These are phyloP conservation scores for Candoia aspera DNA, from an alignment of 2,113 vertebrate species.

Conservation along the genomic window DNA sequence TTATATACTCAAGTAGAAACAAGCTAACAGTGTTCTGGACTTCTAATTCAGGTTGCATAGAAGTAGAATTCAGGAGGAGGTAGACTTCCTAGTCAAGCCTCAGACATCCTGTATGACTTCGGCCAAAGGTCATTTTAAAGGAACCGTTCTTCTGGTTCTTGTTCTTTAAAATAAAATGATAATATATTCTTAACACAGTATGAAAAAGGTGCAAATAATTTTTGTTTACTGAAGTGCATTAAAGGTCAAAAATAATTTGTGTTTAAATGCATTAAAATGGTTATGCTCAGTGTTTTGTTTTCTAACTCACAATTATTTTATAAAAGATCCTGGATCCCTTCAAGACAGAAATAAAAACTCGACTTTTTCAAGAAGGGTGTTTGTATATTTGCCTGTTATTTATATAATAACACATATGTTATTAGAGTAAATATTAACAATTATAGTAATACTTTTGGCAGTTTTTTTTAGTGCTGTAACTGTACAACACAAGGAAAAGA, in stretches of 20 bases:
- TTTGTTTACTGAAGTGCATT: not conserved
- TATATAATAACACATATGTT: not conserved
- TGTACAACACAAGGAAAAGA: not conserved
- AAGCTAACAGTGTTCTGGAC: not conserved
- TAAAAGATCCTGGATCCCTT: not conserved
- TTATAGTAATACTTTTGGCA: not conserved
- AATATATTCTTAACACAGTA: slow-evolving; percentile 18
- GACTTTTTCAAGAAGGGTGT: not conserved
- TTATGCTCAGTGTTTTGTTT: not conserved
- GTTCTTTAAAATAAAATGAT: slow-evolving; percentile 10
- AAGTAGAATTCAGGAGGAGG: slow-evolving; percentile 21
- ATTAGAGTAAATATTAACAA: not conserved
- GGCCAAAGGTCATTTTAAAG: not conserved
- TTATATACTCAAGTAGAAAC: not conserved
- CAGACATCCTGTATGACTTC: slow-evolving; percentile 22
- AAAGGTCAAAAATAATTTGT: not conserved
- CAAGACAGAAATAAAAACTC: not conserved
- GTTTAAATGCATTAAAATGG: not conserved
- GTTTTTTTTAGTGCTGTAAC: not conserved
- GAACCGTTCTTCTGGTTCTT: slow-evolving; percentile 16
- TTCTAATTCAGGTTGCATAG: not conserved
- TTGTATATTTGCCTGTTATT: not conserved
- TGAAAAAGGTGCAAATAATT: not conserved
- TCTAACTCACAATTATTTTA: not conserved
- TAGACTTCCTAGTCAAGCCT: slow-evolving; percentile 23